These are phyloP conservation scores for Gymnocypris eckloni DNA, from an alignment of 2,797 vertebrate genomes.

Conservation along the genomic window DNA sequence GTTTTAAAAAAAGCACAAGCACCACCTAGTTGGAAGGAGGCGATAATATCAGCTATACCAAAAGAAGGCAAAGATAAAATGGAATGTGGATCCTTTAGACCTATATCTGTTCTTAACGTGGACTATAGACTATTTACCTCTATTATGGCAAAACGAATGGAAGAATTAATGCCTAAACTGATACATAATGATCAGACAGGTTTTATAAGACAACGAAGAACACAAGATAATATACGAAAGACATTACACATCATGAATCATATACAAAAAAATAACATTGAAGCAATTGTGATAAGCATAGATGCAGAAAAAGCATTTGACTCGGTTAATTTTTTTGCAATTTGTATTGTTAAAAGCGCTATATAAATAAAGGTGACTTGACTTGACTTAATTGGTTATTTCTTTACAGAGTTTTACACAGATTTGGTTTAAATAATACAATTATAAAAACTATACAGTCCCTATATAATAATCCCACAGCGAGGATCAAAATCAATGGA, in stretches of 20 bases:
- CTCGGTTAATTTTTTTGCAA: too few species aligned
- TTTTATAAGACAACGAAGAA: slow-evolving; percentile 31
- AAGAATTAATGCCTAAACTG: slow-evolving; percentile 6
- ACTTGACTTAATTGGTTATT: too few species aligned
- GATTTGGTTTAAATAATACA: neutral
- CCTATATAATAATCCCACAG: too few species aligned
- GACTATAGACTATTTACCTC: slow-evolving; percentile 42
- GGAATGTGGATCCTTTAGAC: slow-evolving; percentile 25
- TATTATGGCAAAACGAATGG: slow-evolving; percentile 43
- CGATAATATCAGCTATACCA: slow-evolving; percentile 37
- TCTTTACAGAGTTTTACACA: neutral
- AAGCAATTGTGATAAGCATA: slow-evolving; percentile 16
- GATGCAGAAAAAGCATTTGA: slow-evolving; percentile 22
- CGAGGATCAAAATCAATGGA: slow-evolving; percentile 30
- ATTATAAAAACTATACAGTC: neutral
- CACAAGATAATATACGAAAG: slow-evolving; percentile 37
- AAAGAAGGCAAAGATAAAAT: slow-evolving; percentile 23
- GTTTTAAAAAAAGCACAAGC: slow-evolving; percentile 25
- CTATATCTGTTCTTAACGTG: slow-evolving; percentile 26
- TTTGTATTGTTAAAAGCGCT: too few species aligned
- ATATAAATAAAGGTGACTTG: too few species aligned
- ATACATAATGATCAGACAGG: slow-evolving; percentile 46
- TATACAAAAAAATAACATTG: neutral
- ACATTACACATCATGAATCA: slow-evolving; percentile 34
- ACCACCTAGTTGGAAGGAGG: slow-evolving; percentile 16